These are phyloP conservation scores for Pseudotriccus pelzelni DNA, from an alignment of 2,797 vertebrate species.

Conservation along the genomic window DNA sequence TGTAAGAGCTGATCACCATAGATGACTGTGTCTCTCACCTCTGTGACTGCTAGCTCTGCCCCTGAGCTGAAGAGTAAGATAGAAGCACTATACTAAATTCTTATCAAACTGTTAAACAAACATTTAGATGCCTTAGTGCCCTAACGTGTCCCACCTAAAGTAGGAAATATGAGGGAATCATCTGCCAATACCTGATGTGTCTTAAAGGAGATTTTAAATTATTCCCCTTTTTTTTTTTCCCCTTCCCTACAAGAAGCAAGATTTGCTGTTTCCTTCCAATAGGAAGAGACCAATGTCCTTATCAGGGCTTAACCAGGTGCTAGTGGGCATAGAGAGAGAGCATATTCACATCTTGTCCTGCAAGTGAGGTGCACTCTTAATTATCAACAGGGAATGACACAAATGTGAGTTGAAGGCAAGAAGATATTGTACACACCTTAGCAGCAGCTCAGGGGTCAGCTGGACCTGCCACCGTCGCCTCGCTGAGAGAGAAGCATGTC, in stretches of 20 bases:
- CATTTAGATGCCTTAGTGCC: background rate
- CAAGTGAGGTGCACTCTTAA: background rate
- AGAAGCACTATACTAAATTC: background rate
- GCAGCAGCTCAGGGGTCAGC: background rate
- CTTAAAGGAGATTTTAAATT: background rate
- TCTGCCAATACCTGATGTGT: background rate
- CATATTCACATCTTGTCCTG: background rate
- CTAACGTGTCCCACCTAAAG: background rate
- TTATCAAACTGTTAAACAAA: background rate
- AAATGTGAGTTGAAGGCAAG: background rate
- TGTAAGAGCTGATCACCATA: background rate
- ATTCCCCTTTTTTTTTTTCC: background rate
- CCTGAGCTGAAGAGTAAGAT: rapidly evolving
- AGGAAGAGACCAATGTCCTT: background rate
- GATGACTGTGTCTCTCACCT: background rate
- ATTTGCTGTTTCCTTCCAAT: background rate
- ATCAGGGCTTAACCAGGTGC: background rate
- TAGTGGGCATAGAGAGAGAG: background rate
- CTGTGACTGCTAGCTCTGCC: background rate
- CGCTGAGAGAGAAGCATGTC: background rate
- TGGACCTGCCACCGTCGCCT: background rate
- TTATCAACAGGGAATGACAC: background rate
- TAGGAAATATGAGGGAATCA: background rate
- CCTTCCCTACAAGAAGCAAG: background rate
- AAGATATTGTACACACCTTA: background rate